Conservation (phyloP, 2,888 invertebrate species). For the Ditylenchus weischeri region DNA sequence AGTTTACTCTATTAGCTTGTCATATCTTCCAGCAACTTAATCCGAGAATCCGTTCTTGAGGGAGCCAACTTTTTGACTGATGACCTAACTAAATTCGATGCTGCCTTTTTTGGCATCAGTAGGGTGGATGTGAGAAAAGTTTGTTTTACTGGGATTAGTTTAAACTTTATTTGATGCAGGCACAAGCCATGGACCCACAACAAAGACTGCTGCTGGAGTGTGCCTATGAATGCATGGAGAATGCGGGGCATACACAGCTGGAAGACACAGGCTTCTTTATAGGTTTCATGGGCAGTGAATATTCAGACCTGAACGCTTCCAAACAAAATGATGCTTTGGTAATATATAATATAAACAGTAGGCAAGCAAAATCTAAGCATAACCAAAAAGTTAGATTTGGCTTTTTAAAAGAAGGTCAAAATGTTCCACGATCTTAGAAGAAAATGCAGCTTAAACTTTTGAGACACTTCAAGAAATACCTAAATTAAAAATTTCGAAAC, state of each 20-base stretch:
- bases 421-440: too few species aligned
- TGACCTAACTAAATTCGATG: constrained; percentile 42
- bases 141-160: too few species aligned
- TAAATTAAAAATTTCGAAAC: too few species aligned
- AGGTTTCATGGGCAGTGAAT: constrained; percentile 55
- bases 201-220: constrained; percentile 52
- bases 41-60: constrained; percentile 41
- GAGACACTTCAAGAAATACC: too few species aligned
- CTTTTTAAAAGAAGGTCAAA: too few species aligned
- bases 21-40: constrained; percentile 33
- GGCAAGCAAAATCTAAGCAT: too few species aligned
- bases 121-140: constrained; percentile 34
- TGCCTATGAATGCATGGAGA: constrained; percentile 52
- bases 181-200: constrained; percentile 54
- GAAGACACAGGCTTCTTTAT: constrained; percentile 43
- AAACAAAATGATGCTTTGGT: constrained; percentile 28
- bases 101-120: constrained; percentile 50
- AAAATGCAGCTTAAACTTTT: too few species aligned
- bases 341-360: background rate
- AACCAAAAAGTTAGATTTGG: too few species aligned
- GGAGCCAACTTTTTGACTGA: constrained; percentile 49
- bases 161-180: constrained; percentile 16
- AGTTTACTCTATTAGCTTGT: too few species aligned
- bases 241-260: constrained; percentile 25
- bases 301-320: constrained; percentile 32